Conservation (phyloP, 2,113 vertebrate species). For the Ahaetulla prasina region DNA sequence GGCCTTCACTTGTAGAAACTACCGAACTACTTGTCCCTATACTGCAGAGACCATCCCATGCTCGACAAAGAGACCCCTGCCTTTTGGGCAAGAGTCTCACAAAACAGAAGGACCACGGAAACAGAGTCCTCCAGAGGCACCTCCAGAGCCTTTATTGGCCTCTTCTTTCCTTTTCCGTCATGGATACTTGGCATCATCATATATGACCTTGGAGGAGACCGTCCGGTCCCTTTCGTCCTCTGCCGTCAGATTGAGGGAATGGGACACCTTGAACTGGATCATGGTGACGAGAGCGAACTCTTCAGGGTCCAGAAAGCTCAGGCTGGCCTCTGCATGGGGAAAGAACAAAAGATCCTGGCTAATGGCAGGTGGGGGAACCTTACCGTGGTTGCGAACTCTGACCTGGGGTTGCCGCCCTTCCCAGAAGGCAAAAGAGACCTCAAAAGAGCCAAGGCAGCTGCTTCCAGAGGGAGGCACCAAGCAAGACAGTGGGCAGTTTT, state of each 20-base stretch:
- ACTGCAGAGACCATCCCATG: too few relatives aligned
- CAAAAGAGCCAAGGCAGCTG: not conserved
- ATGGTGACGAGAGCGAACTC: slow-evolving; percentile 4
- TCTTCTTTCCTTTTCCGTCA: not conserved
- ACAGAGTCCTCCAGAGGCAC: too few relatives aligned
- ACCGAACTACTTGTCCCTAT: not conserved
- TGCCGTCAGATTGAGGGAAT: not conserved
- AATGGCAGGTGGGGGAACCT: not conserved
- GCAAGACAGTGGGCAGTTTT: not conserved
- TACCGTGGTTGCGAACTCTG: not conserved
- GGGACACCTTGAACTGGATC: not conserved
- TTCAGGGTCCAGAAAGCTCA: not conserved
- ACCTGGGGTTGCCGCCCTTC: not conserved
- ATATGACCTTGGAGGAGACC: slow-evolving; percentile 6
- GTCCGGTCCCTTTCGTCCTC: not conserved
- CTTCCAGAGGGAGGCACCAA: not conserved
- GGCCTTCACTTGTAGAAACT: not conserved
- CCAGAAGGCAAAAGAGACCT: not conserved
- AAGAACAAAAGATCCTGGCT: not conserved
- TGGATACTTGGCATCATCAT: not conserved
- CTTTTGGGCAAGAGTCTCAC: fast-evolving
- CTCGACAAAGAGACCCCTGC: not conserved
- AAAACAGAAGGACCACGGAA: not conserved
- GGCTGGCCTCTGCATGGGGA: not conserved
- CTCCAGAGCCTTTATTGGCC: not conserved